phyloP scores from a whole-genome alignment of 2,888 invertebrate genomes.

The Zygogramma bicolorata region DNA sequence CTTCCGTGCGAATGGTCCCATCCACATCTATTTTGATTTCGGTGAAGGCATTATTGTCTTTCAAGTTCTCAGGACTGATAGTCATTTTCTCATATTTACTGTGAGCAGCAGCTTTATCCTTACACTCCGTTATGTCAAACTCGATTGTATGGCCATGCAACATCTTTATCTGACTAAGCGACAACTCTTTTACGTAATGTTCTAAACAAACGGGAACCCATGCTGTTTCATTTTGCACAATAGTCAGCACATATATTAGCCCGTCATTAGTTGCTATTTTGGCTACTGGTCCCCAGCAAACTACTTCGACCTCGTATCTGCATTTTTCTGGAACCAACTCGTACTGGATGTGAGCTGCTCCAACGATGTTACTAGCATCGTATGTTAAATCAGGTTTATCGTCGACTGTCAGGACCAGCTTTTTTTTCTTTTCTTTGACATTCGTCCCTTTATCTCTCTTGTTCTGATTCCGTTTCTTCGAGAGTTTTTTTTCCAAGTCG shows the following conservation, averaged over 20 bases:
- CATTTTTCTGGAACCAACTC: constrained; percentile 48
- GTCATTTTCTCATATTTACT: constrained; percentile 30
- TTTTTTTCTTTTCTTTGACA: constrained; percentile 4
- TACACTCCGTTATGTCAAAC: constrained; percentile 41
- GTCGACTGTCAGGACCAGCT: not conserved
- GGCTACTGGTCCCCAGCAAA: constrained; percentile 52
- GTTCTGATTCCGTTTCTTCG: constrained; percentile 22
- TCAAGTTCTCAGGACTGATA: not conserved
- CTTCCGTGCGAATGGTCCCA: not conserved
- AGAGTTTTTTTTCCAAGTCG: constrained; percentile 18
- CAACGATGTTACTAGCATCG: constrained; percentile 39
- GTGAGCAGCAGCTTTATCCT: constrained; percentile 6
- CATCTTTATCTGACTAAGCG: constrained; percentile 41
- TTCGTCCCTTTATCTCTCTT: constrained; percentile 23
- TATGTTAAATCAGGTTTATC: constrained; percentile 33
- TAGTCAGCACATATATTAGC: constrained; percentile 41
- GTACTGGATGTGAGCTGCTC: constrained; percentile 48
- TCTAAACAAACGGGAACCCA: constrained; percentile 52
- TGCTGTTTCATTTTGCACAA: constrained; percentile 40
- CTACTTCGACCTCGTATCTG: constrained; percentile 50
- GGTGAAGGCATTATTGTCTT: not conserved
- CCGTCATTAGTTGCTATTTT: constrained; percentile 45
- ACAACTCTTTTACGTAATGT: constrained; percentile 46
- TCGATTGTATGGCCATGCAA: constrained; percentile 45
- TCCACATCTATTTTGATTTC: not conserved